These are phyloP conservation scores for Drosophila watanabei DNA, from an alignment of 1,140 invertebrate genomes.

Conservation along the genomic window DNA sequence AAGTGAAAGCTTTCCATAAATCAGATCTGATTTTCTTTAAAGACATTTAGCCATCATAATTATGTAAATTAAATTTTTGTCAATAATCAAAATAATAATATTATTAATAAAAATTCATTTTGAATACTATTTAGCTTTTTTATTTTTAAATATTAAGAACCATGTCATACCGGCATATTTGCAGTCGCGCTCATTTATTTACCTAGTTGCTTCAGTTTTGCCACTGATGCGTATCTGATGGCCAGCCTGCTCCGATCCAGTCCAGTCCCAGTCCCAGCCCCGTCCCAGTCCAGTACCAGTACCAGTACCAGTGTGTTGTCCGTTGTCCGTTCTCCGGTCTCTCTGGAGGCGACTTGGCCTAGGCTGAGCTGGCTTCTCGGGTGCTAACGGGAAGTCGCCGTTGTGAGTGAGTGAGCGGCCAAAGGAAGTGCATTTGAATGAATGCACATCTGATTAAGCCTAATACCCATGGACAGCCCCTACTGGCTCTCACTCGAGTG, in stretches of 20 bases:
- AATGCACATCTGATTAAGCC: constrained; percentile 78
- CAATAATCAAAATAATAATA: neutral
- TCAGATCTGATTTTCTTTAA: too few relatives aligned
- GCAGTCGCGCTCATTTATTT: constrained; percentile 57
- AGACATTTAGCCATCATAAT: neutral
- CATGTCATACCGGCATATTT: constrained; percentile 3
- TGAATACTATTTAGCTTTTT: too few relatives aligned
- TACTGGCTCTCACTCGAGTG: constrained; percentile 34
- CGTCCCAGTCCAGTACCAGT: neutral
- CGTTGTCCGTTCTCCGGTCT: neutral
- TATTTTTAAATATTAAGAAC: fast-evolving
- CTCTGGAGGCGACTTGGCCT: constrained; percentile 13
- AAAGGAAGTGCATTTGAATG: constrained; percentile 81
- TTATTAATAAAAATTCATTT: neutral
- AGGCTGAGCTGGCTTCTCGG: constrained; percentile 7
- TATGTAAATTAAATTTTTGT: neutral
- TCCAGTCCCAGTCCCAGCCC: neutral
- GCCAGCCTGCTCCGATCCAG: constrained; percentile 18
- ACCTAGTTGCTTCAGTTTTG: constrained; percentile 53
- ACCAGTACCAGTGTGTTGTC: constrained; percentile 7
- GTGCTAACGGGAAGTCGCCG: constrained; percentile 77
- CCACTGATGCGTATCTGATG: constrained; percentile 78
- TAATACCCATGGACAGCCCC: constrained; percentile 70
- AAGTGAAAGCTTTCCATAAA: neutral
- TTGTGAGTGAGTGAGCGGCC: constrained; percentile 60